Evolutionary conservation across 1,140 invertebrate species (phyloP), one percentile per base, ranked within the genome.

Genomic region (Philaenus spumarius): DNA sequence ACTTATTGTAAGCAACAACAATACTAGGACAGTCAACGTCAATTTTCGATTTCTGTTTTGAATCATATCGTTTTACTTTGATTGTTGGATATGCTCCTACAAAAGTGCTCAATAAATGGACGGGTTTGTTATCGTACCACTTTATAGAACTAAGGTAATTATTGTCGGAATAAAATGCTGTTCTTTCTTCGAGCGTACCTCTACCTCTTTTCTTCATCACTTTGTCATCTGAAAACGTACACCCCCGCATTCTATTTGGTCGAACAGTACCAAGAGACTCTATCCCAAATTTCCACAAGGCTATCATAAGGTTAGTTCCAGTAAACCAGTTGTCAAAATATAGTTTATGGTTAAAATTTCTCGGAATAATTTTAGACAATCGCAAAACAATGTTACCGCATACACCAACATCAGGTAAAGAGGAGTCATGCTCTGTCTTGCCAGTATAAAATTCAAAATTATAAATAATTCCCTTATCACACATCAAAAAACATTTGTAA

Each of bases 231-330:
- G 5, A 15, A n/a, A 43, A 43, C n/a, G n/a, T 43, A 14, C n/a
- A 4, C 4, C 40, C 40, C n/a, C n/a, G 40, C n/a, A 43, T 15
- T 43, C 40, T 43, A 19, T 43, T 19, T 5, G 20, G n/a, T 43
- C 40, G n/a, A 19, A 43, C 40, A 15, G 40, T 43, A 15, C n/a
- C n/a, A 15, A 43, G 40, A 43, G 40, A 14, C 20, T 19, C 40
- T 43, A 43, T 43, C 5, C 40, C 40, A 6, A 43, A 43, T n/a
- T 43, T 43, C 40, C 40, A 43, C n/a, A 43, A 43, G n/a, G n/a
- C 40, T 15, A 43, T 15, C n/a, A 43, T 15, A 15, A 43, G n/a
- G n/a, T 43, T 43, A 14, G 20, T 14, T 14, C n/a, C n/a, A 43
- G 40, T 15, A 19, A 5, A 43, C 40, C 40, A 43, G n/a, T 43